Base-by-base conservation (phyloP, 1,140 invertebrate species). In the Notospermus geniculatus region DNA sequence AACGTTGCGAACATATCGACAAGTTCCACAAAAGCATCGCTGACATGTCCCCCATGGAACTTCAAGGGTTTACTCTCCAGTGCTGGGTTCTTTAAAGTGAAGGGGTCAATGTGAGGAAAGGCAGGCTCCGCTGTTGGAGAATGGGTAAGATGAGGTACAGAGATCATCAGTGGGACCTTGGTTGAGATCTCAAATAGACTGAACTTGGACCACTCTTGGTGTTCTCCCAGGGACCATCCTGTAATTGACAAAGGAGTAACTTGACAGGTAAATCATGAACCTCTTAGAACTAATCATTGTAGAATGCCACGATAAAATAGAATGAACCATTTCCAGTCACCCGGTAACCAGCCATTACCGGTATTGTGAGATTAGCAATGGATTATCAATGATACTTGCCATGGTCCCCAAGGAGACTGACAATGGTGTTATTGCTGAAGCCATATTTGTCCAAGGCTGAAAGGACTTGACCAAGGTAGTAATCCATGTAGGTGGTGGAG, bases 191-290 rank as follows among this genome's bases (percentile, higher is more conserved):
- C 90, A 75, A 89, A 94, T 76, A 93, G 92, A 75, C 90, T 93
- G 75, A 89, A 94, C 80, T 94, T 94, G n/a, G 90, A 88, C 91
- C 91, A 94, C 75, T 91, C 86, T 25, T 89, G 88, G 72, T 93
- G 91, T 81, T 95, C 91, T 30, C 92, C 91, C 54, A 93, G 75
- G n/a, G 91, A 91, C 91, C 91, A 93, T 43, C 92, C 90, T 91
- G 75, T 32, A 83, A 84, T 57, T 39, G 57, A 30, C 54, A 53
- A 62, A n/a, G 28, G 36, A 32, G 58, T 17, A 27, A 29, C 29
- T 17, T n/a, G n/a, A n/a, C n/a, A n/a, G n/a, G n/a, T n/a, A n/a
- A 15, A 22, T 54, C 17, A 1, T 23, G 19, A 2, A 4, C 1
- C 23, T n/a, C n/a, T n/a, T n/a, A n/a, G n/a, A n/a, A n/a, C n/a